Percentiles rank a stretch among this genome's conserved stretches.
Conservation (phyloP, 2,888 invertebrate species). For the Cantharis rufa region DNA sequence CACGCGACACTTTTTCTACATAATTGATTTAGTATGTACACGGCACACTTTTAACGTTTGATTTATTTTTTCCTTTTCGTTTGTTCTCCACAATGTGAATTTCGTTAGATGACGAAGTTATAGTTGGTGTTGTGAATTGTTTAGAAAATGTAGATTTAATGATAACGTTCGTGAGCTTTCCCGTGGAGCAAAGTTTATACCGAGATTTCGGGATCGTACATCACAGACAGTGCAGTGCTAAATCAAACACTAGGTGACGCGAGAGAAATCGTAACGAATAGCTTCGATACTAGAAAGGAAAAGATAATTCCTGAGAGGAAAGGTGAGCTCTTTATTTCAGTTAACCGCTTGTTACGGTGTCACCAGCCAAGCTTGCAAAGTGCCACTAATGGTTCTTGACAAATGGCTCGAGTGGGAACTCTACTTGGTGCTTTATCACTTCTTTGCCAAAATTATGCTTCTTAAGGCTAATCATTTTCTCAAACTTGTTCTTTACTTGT, state of each 20-base stretch:
- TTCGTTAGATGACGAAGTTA: background rate
- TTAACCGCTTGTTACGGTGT: slow-evolving; percentile 52
- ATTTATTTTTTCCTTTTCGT: background rate
- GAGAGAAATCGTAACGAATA: slow-evolving; percentile 40
- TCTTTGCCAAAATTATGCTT: slow-evolving; percentile 19
- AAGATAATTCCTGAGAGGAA: slow-evolving; percentile 50
- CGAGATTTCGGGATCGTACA: slow-evolving; percentile 20
- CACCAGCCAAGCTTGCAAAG: slow-evolving; percentile 48
- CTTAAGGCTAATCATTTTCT: slow-evolving; percentile 17
- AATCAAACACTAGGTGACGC: slow-evolving; percentile 36
- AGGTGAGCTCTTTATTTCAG: slow-evolving; percentile 53
- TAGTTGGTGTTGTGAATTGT: background rate
- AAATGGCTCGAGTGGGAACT: slow-evolving; percentile 47
- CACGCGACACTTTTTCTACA: background rate
- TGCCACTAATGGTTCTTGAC: slow-evolving; percentile 50
- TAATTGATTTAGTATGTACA: background rate
- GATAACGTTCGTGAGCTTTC: background rate
- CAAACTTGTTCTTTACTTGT: slow-evolving; percentile 4
- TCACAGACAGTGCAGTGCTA: slow-evolving; percentile 31
- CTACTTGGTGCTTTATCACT: slow-evolving; percentile 30
- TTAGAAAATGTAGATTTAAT: background rate
- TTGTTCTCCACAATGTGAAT: no score
- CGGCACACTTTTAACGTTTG: background rate
- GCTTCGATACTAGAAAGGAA: slow-evolving; percentile 38
- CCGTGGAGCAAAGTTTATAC: background rate